A percentile compares a stretch with the other conserved stretches of the same genome.
These are phyloP conservation scores for Amphiura filiformis DNA, from an alignment of 35 echinoderm and acorn worm species.

Conservation along the genomic window DNA sequence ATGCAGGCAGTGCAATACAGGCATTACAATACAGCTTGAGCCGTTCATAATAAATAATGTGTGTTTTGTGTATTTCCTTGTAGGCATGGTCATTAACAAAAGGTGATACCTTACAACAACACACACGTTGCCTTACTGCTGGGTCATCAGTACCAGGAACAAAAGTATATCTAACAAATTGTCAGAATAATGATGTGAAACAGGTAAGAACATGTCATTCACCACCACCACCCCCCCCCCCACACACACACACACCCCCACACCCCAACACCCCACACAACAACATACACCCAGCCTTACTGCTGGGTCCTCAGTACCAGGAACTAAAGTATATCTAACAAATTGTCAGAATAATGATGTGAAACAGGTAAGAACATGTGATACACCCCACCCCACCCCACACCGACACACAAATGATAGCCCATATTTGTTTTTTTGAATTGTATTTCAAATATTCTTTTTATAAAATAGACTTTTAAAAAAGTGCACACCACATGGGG, in stretches of 20 bases:
- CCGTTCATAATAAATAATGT: too few relatives aligned
- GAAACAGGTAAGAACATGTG: neutral
- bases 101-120: conserved; percentile 72
- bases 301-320: conserved; percentile 55
- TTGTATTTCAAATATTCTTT: too few relatives aligned
- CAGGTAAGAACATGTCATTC: conserved; percentile 45
- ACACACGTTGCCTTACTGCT: conserved; percentile 68
- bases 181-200: conserved; percentile 64
- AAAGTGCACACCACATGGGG: too few relatives aligned
- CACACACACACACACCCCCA: too few relatives aligned
- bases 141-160: conserved; percentile 59
- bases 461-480: too few relatives aligned
- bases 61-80: too few relatives aligned
- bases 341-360: conserved; percentile 20
- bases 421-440: too few relatives aligned
- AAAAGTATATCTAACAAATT: conserved; percentile 73
- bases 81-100: conserved; percentile 79
- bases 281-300: conserved; percentile 70
- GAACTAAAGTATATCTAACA: conserved; percentile 71
- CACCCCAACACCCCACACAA: conserved; percentile 30
- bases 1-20: too few relatives aligned
- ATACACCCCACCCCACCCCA: neutral
- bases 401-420: too few relatives aligned
- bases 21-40: too few relatives aligned
- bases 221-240: too few relatives aligned